These are phyloP conservation scores for Psococerastis gibbosa DNA, from an alignment of 2,888 invertebrate species.

Conservation along the genomic window DNA sequence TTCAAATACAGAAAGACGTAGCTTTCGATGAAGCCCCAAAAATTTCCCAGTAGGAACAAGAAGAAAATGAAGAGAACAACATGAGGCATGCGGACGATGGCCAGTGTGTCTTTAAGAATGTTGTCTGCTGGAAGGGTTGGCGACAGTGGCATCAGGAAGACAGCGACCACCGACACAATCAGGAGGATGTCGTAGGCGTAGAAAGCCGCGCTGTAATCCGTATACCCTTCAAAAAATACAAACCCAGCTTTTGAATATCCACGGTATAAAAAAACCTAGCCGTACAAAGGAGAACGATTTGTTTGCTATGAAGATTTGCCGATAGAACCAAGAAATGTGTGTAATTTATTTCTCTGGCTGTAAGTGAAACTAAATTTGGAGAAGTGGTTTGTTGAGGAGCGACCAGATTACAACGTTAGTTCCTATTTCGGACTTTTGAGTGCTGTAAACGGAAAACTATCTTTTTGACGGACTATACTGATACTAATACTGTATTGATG, in stretches of 20 bases:
- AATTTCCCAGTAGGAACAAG: conserved; percentile 62
- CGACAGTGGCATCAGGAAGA: conserved; percentile 58
- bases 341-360: no score
- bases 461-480: no score
- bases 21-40: conserved; percentile 80
- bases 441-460: no score
- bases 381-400: no score
- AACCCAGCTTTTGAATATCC: no score
- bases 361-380: no score
- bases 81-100: conserved; percentile 57
- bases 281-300: not conserved
- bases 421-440: no score
- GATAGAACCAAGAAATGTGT: no score
- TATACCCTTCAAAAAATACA: conserved; percentile 40
- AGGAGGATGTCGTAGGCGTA: conserved; percentile 59
- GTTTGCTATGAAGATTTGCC: no score
- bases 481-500: no score
- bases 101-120: conserved; percentile 51
- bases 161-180: conserved; percentile 49
- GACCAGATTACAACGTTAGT: no score
- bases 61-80: conserved; percentile 64
- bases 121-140: conserved; percentile 60
- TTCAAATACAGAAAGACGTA: conserved; percentile 71
- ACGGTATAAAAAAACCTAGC: not conserved
- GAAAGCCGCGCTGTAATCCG: conserved; percentile 76